Evolutionary conservation across 2,797 vertebrate species (phyloP).

Genomic region (Adelosebastes latens): DNA sequence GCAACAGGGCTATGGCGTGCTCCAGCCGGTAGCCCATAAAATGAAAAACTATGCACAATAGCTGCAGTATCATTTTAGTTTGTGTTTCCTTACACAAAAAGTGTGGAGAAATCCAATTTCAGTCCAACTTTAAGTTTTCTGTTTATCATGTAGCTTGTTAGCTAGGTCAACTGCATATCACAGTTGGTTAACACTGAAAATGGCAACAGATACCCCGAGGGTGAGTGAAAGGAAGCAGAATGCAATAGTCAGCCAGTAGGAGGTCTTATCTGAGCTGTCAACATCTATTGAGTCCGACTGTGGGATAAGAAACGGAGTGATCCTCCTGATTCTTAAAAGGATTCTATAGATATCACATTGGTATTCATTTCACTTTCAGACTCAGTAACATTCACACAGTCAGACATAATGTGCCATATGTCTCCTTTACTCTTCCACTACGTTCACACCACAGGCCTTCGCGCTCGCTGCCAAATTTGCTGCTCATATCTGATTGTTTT

Average conservation of each 20-base stretch:
- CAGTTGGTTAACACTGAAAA: constrained; percentile 18
- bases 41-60: not conserved
- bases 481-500: constrained; percentile 52
- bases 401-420: constrained; percentile 61
- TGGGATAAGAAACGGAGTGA: not conserved
- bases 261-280: constrained; percentile 12
- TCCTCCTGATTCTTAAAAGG: constrained; percentile 9
- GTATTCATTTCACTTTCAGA: constrained; percentile 44
- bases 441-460: constrained; percentile 37
- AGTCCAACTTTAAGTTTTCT: not conserved
- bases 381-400: constrained; percentile 48
- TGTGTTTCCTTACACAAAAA: too few relatives aligned
- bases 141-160: constrained; percentile 1
- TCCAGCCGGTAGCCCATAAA: too few relatives aligned
- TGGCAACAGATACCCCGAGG: not conserved
- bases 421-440: constrained; percentile 53
- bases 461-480: constrained; percentile 32
- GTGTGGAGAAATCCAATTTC: not conserved
- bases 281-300: constrained; percentile 6
- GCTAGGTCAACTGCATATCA: not conserved
- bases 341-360: constrained; percentile 26
- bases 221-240: constrained; percentile 29
- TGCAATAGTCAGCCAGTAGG: not conserved
- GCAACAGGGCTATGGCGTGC: too few relatives aligned
- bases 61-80: not conserved